phyloP scores from a whole-genome alignment of 2,888 invertebrate species.

The Smittia sp. region DNA sequence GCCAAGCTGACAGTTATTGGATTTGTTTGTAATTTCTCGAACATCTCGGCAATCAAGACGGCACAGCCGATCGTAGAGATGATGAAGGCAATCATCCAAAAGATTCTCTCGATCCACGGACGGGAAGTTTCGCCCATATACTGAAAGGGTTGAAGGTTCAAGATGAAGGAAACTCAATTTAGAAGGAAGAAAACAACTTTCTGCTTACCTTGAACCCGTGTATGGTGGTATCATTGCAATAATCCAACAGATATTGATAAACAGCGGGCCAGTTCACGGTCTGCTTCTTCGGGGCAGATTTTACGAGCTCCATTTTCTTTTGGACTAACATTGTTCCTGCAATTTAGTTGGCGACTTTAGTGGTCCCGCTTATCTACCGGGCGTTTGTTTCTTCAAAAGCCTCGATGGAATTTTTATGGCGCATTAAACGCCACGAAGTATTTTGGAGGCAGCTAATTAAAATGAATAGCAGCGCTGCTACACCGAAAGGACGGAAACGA shows the following conservation, averaged over 20 bases:
- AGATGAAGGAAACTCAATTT: background rate
- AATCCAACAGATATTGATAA: slow-evolving; percentile 25
- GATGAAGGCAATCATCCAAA: slow-evolving; percentile 27
- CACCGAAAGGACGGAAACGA: no score
- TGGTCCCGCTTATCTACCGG: no score
- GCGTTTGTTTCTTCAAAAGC: no score
- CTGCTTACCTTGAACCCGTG: slow-evolving; percentile 10
- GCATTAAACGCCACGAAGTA: no score
- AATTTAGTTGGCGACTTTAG: no score
- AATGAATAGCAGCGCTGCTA: no score
- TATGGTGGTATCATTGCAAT: slow-evolving; percentile 26
- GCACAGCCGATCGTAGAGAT: slow-evolving; percentile 29
- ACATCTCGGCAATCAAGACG: slow-evolving; percentile 27
- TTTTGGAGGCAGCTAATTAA: no score
- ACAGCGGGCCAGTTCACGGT: slow-evolving; percentile 15
- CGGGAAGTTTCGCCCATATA: slow-evolving; percentile 6
- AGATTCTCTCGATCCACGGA: slow-evolving; percentile 25
- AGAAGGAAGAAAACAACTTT: background rate
- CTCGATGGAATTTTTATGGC: no score
- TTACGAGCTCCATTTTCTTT: background rate
- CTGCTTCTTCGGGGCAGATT: background rate
- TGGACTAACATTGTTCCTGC: no score
- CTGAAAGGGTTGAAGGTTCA: background rate
- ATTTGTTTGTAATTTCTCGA: slow-evolving; percentile 25
- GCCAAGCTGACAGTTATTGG: slow-evolving; percentile 29